These are phyloP conservation scores for Hypsibius dujardini DNA, from an alignment of 1,140 invertebrate species.

Conservation along the genomic window DNA sequence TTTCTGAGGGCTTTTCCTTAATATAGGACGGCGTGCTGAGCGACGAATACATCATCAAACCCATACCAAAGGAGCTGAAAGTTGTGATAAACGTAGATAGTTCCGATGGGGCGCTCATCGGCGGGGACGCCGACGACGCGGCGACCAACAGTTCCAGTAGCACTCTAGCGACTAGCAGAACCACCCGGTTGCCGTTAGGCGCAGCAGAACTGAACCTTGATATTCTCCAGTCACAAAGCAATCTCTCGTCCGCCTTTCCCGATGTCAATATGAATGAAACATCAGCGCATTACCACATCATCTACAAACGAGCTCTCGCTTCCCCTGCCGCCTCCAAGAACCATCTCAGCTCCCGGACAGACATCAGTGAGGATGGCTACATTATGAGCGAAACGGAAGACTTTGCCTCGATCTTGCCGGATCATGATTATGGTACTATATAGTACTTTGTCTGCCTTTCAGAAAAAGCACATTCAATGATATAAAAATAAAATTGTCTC, in stretches of 20 bases:
- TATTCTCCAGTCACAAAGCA: too few species aligned
- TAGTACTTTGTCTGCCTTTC: background rate
- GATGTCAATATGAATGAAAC: background rate
- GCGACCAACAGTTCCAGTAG: background rate
- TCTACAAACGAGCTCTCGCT: background rate
- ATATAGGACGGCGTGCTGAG: constrained; percentile 84
- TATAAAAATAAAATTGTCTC: background rate
- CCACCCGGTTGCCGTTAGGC: background rate
- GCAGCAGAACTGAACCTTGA: too few species aligned
- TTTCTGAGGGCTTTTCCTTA: too few species aligned
- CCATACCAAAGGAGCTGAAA: constrained; percentile 43
- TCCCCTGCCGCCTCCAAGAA: background rate
- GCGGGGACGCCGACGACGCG: background rate
- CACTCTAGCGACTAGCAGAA: too few species aligned
- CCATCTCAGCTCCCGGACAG: too few species aligned
- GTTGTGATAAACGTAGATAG: background rate
- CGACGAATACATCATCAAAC: constrained; percentile 62
- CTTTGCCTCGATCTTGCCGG: too few species aligned
- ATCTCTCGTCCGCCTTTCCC: too few species aligned
- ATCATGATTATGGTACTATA: too few species aligned
- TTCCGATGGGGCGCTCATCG: background rate
- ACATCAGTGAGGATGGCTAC: constrained; percentile 1
- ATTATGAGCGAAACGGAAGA: background rate
- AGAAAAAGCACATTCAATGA: background rate
- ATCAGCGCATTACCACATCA: background rate